phyloP scores from a whole-genome alignment of 2,797 vertebrate species.

The Sebastes kiyomatsui region DNA sequence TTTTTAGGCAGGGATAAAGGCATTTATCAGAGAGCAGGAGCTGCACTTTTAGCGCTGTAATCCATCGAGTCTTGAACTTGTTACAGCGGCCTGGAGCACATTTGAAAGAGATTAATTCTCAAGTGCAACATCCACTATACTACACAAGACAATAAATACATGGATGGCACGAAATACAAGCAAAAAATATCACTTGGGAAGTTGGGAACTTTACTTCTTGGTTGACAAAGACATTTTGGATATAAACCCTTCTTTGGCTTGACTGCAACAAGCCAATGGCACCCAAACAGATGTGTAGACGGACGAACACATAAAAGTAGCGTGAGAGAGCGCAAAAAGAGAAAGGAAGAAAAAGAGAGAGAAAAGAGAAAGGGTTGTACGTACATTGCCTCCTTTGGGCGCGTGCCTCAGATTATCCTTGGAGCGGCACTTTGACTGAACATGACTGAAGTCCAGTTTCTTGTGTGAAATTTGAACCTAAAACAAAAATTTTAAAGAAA shows the following conservation, averaged over 20 bases:
- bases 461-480: slow-evolving; percentile 73
- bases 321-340: neutral
- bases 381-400: slow-evolving; percentile 78
- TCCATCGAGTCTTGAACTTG: neutral
- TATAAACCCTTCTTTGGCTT: slow-evolving; percentile 1
- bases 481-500: slow-evolving; percentile 53
- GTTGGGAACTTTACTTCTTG: neutral
- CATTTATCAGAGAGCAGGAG: neutral
- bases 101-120: slow-evolving; percentile 1
- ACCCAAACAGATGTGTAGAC: slow-evolving; percentile 6
- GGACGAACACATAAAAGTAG: slow-evolving; percentile 38
- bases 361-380: slow-evolving; percentile 53
- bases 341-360: neutral
- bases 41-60: neutral
- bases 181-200: neutral
- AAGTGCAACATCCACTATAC: neutral
- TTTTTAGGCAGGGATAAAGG: slow-evolving; percentile 3
- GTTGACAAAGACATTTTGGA: neutral
- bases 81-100: neutral
- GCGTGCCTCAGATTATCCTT: slow-evolving; percentile 79
- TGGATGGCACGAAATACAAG: neutral
- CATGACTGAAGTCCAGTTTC: slow-evolving; percentile 80
- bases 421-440: slow-evolving; percentile 80
- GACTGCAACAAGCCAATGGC: neutral
- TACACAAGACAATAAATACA: neutral